phyloP scores from a whole-genome alignment of 2,888 invertebrate species.

The Noctua janthina region DNA sequence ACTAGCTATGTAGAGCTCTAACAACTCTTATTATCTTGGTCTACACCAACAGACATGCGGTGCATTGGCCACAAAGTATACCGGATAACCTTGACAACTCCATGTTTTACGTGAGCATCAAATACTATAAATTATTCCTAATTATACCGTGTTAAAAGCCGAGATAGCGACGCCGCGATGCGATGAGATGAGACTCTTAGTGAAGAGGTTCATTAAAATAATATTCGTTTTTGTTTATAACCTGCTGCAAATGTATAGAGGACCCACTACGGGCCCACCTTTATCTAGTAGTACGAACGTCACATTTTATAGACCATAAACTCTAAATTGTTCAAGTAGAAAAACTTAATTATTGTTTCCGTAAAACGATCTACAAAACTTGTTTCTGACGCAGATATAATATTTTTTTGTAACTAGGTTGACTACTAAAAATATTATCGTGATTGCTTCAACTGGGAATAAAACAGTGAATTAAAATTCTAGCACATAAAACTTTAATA shows the following conservation, averaged over 20 bases:
- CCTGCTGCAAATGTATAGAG: background rate
- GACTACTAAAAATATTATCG: no score
- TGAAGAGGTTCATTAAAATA: background rate
- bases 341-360: slow-evolving; percentile 16
- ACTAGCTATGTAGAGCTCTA: background rate
- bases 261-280: background rate
- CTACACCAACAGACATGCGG: background rate
- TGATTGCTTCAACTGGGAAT: background rate
- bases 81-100: slow-evolving; percentile 48
- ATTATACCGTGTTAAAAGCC: slow-evolving; percentile 6
- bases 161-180: background rate
- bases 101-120: slow-evolving; percentile 16
- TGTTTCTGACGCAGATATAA: slow-evolving; percentile 14
- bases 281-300: background rate
- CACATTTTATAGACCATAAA: slow-evolving; percentile 17
- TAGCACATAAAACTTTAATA: slow-evolving; percentile 4
- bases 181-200: background rate
- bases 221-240: background rate
- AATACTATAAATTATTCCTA: slow-evolving; percentile 31
- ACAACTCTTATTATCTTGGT: background rate
- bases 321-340: slow-evolving; percentile 10
- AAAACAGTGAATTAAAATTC: slow-evolving; percentile 5
- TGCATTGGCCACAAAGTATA: slow-evolving; percentile 29
- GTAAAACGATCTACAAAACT: slow-evolving; percentile 25
- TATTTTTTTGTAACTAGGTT: slow-evolving; percentile 1